A percentile compares a stretch with the other conserved stretches of the same genome.
Evolutionary conservation across 2,113 vertebrate genomes (phyloP).

Genomic region (Upupa epops): DNA sequence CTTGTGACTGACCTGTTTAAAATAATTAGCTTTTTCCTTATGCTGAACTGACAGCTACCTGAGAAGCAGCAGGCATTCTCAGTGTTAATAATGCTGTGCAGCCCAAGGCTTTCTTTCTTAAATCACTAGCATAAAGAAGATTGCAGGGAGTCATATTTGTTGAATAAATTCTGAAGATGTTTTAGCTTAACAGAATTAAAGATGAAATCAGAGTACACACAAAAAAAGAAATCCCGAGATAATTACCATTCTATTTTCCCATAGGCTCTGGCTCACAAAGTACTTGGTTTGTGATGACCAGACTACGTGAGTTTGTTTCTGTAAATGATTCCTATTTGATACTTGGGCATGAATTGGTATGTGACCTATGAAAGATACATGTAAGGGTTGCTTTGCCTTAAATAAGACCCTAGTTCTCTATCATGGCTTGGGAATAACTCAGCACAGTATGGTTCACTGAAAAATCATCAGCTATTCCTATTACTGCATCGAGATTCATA

Average conservation of each 20-base stretch:
- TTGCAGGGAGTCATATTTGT: constrained; percentile 26
- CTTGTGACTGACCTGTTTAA: constrained; percentile 41
- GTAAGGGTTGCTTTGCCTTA: neutral
- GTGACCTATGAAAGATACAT: neutral
- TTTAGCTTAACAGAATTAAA: constrained; percentile 26
- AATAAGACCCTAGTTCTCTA: neutral
- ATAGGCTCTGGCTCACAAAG: neutral
- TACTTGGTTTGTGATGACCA: neutral
- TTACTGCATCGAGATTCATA: neutral
- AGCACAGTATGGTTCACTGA: neutral
- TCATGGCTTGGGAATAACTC: neutral
- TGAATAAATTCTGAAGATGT: constrained; percentile 32
- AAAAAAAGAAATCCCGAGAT: neutral
- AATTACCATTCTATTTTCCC: neutral
- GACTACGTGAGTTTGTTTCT: neutral
- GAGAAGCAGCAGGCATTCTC: constrained; percentile 53
- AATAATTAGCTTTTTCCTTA: constrained; percentile 61
- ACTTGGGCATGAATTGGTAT: neutral
- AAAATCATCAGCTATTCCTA: neutral
- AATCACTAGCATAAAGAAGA: constrained; percentile 36
- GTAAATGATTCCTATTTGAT: neutral
- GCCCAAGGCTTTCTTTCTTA: constrained; percentile 46
- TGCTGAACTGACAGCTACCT: constrained; percentile 56
- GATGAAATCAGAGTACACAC: constrained; percentile 24
- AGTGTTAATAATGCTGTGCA: constrained; percentile 24